Percentiles rank a stretch among this genome's conserved stretches.
phyloP scores from a whole-genome alignment of 2,113 vertebrate genomes.

The Collichthys lucidus region DNA sequence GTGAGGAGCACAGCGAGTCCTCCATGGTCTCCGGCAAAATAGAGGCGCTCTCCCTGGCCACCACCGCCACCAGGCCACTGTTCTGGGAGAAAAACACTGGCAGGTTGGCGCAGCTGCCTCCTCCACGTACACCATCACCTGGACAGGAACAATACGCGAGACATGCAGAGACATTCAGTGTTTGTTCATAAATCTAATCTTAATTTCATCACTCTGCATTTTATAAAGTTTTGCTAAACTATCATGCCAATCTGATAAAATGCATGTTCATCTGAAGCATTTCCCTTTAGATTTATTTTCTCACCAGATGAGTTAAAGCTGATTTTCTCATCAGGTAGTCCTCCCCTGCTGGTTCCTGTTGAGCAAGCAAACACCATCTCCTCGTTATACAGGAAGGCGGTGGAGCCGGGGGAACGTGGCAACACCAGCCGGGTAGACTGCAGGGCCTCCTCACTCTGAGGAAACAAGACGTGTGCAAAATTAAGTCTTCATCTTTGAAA shows the following conservation, averaged over 20 bases:
- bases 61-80: constrained; percentile 90
- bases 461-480: neutral
- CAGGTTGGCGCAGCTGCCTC: constrained; percentile 88
- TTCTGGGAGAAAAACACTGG: constrained; percentile 93
- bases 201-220: no score
- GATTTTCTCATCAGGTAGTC: constrained; percentile 92
- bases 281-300: neutral
- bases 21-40: constrained; percentile 94
- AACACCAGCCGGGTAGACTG: constrained; percentile 86
- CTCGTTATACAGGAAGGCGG: constrained; percentile 90
- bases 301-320: constrained; percentile 89
- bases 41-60: constrained; percentile 88
- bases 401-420: constrained; percentile 85
- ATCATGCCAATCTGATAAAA: neutral
- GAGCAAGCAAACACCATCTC: constrained; percentile 91
- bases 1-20: constrained; percentile 92
- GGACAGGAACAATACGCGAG: neutral
- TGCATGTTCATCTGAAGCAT: no score
- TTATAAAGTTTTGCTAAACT: neutral
- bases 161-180: neutral
- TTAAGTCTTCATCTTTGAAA: neutral
- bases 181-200: neutral
- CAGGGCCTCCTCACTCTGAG: constrained; percentile 88
- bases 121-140: constrained; percentile 93
- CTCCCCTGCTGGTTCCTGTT: constrained; percentile 87